Evolutionary conservation across 2,888 invertebrate genomes (phyloP).

Genomic region (Acrobasis suavella): DNA sequence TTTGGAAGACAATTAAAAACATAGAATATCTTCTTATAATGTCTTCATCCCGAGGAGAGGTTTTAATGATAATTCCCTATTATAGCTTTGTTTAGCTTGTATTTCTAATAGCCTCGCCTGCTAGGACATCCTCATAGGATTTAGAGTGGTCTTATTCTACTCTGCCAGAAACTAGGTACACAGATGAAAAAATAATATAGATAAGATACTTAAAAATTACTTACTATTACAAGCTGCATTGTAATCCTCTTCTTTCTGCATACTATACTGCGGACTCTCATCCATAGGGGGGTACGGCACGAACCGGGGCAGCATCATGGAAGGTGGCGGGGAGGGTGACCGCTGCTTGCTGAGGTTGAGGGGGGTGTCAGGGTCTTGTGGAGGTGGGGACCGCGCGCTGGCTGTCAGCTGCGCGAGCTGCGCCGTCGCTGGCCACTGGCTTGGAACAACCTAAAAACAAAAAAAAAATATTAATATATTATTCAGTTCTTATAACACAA

Average conservation of each 20-base stretch:
- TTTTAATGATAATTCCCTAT: no score
- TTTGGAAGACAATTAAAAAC: no score
- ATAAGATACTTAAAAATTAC: no score
- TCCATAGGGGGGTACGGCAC: slow-evolving; percentile 75
- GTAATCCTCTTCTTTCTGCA: slow-evolving; percentile 74
- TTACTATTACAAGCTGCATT: slow-evolving; percentile 69
- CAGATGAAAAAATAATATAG: not conserved
- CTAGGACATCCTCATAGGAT: no score
- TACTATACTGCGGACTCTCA: slow-evolving; percentile 62
- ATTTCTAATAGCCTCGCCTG: no score
- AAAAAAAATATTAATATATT: not conserved
- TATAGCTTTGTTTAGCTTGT: no score
- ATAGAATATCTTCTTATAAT: no score
- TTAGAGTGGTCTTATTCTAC: no score
- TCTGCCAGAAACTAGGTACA: no score
- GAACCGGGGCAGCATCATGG: slow-evolving; percentile 81
- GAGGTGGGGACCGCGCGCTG: slow-evolving; percentile 80
- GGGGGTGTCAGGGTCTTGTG: slow-evolving; percentile 90
- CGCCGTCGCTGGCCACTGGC: slow-evolving; percentile 86
- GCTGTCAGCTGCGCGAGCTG: slow-evolving; percentile 88
- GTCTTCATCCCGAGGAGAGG: no score
- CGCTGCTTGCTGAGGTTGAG: slow-evolving; percentile 95
- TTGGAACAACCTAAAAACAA: slow-evolving; percentile 70
- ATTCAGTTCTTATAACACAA: no score
- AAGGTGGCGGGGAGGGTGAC: slow-evolving; percentile 80